Evolutionary conservation across 2,797 vertebrate genomes (phyloP), one percentile per base, ranked within the genome.

Genomic region (Periophthalmus magnuspinnatus): DNA sequence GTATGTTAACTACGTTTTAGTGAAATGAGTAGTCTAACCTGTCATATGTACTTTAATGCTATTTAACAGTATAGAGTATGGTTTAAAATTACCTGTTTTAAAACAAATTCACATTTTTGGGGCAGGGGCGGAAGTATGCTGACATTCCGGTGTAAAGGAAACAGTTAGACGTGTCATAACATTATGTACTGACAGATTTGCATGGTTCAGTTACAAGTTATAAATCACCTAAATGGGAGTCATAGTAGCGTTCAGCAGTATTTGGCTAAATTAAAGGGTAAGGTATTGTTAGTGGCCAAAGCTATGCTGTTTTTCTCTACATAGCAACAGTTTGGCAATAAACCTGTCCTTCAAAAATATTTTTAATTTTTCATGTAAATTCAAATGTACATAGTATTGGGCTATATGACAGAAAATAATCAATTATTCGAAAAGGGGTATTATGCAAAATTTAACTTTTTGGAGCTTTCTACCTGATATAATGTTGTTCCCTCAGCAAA

Each of bases 151-250:
- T 34, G 81, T 21, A 61, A 69, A 88, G 86, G 87, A 86, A 88
- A 86, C 85, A 69, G 83, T 86, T 80, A 77, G 85, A 91, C 92
- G 85, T 91, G 92, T 91, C 86, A 80, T 89, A 86, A 89, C 92
- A 90, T 88, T 84, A 86, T 50, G 86, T 77, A 85, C 84, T 89
- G 82, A 89, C 82, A 90, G 88, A 86, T 89, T 78, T 86, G 84
- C 81, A 86, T 79, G 84, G 79, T 83, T 89, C 82, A 79, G 69
- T 78, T 74, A 70, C 77, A 68, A 76, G 75, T 82, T 86, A 77
- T 93, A 93, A 93, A 93, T 94, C 92, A 92, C 71, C 5, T 58
- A 60, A 50, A 75, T 54, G 47, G 74, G 61, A 76, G 61, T 81
- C 86, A 62, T 64, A 78, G 77, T 78, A 78, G 85, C 79, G 69